phyloP scores from a whole-genome alignment of 1,140 invertebrate genomes.

The Drosophila leontia region DNA sequence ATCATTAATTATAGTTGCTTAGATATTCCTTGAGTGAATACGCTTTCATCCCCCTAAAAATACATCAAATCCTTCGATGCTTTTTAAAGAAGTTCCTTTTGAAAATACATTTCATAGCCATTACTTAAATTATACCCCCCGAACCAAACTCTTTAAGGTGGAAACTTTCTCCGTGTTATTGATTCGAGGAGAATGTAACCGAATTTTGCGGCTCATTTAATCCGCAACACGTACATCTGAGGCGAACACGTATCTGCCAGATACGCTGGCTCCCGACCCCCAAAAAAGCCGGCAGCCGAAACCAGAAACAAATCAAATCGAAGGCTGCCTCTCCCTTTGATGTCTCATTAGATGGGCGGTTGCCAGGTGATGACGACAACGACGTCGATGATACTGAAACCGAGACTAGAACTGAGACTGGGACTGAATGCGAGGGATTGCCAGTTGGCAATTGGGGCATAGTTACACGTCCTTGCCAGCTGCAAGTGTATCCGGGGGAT shows the following conservation, averaged over 20 bases:
- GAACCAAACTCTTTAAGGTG: slow-evolving; percentile 30
- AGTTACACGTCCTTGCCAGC: slow-evolving; percentile 31
- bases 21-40: neutral
- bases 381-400: slow-evolving; percentile 11
- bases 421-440: slow-evolving; percentile 16
- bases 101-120: neutral
- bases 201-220: slow-evolving; percentile 69
- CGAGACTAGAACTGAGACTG: slow-evolving; percentile 14
- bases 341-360: slow-evolving; percentile 76
- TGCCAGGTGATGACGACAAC: slow-evolving; percentile 68
- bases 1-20: slow-evolving; percentile 7
- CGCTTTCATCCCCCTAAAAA: neutral
- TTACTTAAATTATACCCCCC: slow-evolving; percentile 6
- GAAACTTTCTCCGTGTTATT: slow-evolving; percentile 49
- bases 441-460: slow-evolving; percentile 26
- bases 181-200: slow-evolving; percentile 58
- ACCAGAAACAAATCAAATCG: slow-evolving; percentile 74
- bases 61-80: neutral
- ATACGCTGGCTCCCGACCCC: slow-evolving; percentile 31
- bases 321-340: slow-evolving; percentile 61
- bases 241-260: slow-evolving; percentile 39
- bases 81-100: neutral
- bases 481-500: slow-evolving; percentile 31
- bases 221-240: slow-evolving; percentile 49
- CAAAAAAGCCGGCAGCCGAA: slow-evolving; percentile 33